Percentiles rank a stretch among this genome's conserved stretches.
These are phyloP conservation scores for Cephus cinctus DNA, from an alignment of 1,140 invertebrate species.

Conservation along the genomic window DNA sequence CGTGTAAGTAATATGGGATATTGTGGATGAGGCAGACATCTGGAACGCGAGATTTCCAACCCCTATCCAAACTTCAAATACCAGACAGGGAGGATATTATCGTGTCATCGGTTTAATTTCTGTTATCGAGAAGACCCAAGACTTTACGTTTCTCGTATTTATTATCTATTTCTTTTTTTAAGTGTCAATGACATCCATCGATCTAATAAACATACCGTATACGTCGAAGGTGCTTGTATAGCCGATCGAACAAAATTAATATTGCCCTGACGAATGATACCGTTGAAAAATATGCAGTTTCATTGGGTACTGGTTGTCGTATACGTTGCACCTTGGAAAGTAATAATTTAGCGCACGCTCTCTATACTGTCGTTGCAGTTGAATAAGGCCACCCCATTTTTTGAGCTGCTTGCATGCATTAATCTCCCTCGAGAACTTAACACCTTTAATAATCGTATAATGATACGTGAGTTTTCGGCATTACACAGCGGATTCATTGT, in stretches of 20 bases:
- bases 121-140: no score
- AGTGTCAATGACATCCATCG: no score
- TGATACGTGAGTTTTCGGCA: conserved; percentile 25
- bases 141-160: no score
- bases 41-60: neutral
- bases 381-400: no score
- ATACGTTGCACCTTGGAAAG: conserved; percentile 22
- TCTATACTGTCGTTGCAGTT: conserved; percentile 1
- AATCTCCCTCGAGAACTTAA: conserved; percentile 29
- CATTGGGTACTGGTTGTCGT: conserved; percentile 11
- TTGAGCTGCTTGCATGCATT: no score
- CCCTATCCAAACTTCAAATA: neutral
- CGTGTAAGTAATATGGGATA: conserved; percentile 10
- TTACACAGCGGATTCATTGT: conserved; percentile 23
- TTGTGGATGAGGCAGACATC: neutral
- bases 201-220: no score
- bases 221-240: no score
- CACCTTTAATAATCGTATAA: conserved; percentile 22
- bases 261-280: conserved; percentile 21
- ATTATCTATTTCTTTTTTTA: no score
- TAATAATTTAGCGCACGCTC: conserved; percentile 22
- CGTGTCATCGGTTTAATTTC: no score
- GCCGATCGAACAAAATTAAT: no score
- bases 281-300: conserved; percentile 14
- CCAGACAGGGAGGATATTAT: no score